These are phyloP conservation scores for Daphoenositta chrysoptera DNA, from an alignment of 2,113 vertebrate genomes.

Conservation along the genomic window DNA sequence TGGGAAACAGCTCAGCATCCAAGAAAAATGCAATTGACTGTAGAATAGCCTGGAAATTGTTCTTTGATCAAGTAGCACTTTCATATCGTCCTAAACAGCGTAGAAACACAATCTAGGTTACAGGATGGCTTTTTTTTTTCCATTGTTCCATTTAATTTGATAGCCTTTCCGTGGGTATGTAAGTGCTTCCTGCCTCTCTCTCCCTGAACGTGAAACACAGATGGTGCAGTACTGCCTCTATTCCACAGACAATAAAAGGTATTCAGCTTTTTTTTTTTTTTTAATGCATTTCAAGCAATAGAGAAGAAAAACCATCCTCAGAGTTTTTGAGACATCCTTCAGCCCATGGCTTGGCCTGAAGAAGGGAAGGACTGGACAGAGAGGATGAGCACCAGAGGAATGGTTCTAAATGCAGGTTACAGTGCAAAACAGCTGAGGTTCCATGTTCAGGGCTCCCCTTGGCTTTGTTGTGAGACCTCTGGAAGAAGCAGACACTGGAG, in stretches of 20 bases:
- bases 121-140: not conserved
- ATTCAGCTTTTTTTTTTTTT: not conserved
- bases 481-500: not conserved
- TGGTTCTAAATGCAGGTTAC: fast-evolving
- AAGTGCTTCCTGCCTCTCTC: not conserved
- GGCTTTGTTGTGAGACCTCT: not conserved
- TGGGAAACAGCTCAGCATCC: not conserved
- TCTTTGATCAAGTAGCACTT: not conserved
- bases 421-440: not conserved
- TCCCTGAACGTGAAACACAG: not conserved
- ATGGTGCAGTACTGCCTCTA: not conserved
- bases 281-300: not conserved
- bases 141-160: not conserved
- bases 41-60: conserved; percentile 13
- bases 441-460: fast-evolving
- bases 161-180: not conserved
- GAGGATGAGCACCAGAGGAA: not conserved
- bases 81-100: not conserved
- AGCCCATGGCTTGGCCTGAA: not conserved
- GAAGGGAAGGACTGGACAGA: not conserved
- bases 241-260: not conserved
- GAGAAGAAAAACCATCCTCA: not conserved
- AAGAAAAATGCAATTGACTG: not conserved
- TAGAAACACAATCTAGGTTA: not conserved
- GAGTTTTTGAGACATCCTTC: not conserved